Conservation (phyloP, 2,113 vertebrate species). For the Ovis canadensis region DNA sequence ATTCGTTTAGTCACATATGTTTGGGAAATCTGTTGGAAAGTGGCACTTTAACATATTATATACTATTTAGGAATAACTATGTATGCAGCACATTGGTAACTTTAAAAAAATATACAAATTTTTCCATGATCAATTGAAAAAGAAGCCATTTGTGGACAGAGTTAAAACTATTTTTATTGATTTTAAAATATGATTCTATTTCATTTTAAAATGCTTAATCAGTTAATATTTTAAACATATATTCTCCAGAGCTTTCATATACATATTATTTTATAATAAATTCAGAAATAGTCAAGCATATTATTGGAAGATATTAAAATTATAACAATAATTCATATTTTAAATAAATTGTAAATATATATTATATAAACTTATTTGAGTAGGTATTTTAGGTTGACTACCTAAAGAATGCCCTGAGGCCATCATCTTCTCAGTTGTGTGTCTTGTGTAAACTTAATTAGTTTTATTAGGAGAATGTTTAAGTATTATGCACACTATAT, state of each 20-base stretch:
- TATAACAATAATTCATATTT: conserved; percentile 26
- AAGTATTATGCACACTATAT: conserved; percentile 50
- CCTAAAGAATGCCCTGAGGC: conserved; percentile 16
- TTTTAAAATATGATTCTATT: conserved; percentile 3
- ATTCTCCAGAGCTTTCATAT: conserved; percentile 10
- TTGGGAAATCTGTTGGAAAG: neutral
- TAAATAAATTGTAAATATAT: conserved; percentile 40
- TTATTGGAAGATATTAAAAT: conserved; percentile 28
- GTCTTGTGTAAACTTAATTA: conserved; percentile 36
- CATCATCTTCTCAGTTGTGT: conserved; percentile 41
- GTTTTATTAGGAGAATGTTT: conserved; percentile 33
- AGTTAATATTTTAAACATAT: conserved; percentile 20
- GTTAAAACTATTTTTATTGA: conserved; percentile 29
- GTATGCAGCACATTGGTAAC: neutral
- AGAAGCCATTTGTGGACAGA: conserved; percentile 7
- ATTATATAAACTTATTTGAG: conserved; percentile 15
- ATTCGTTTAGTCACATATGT: neutral
- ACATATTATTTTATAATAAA: neutral
- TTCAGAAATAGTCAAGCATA: neutral
- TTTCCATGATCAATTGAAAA: neutral
- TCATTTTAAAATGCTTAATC: conserved; percentile 45
- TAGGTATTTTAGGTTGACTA: conserved; percentile 37
- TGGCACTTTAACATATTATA: neutral
- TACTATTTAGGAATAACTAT: conserved; percentile 22
- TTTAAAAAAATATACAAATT: neutral